Base-by-base conservation (phyloP, 64 coral and sea anemone species). In the Dendronephthya gigantea region DNA sequence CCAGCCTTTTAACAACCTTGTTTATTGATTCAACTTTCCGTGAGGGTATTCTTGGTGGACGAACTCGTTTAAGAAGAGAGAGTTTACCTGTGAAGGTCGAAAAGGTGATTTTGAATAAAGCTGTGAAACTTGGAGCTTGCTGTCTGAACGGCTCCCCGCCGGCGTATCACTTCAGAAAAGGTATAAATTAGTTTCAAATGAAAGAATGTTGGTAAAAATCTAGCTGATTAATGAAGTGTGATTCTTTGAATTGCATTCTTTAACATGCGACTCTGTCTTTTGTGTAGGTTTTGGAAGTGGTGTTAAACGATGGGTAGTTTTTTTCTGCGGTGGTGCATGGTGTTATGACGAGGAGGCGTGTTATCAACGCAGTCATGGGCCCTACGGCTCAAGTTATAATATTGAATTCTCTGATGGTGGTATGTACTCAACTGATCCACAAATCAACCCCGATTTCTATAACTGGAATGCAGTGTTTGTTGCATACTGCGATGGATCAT, bases 301-400 rank as follows among this genome's bases (percentile, higher is more conserved):
- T 22, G 40, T 14, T 40, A 35, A 68, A 31, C 91, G 93, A 33
- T 98, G 95, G 95, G 88, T 98, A 55, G 83, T 98, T 84, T 89
- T 91, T 52, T 93, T 98, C 85, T 89, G 87, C 14, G 95, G 95
- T 4, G 95, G 95, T 48, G 95, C 95, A 23, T 98, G 95, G 95
- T 98, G 95, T 59, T 98, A 87, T 10, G 95, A 98, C 62, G 95
- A 93, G 41, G 65, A 85, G 22, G 90, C 95, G 4, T 98, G 95
- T 55, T 55, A 91, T 35, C 95, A 98, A 74, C 86, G 95, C 69
- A 98, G 89, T 50, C 91, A 93, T 62, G 89, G 88, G 9, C 32
- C 86, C 0, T 87, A 91, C 9, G 95, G 95, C 19, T 98, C 95
- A 9, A 85, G 89, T 8, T 87, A 87, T 48, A 19, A 34, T 19